Evolutionary conservation across 2,888 invertebrate genomes (phyloP), one percentile per base, ranked within the genome.

Genomic region (Harpagoxenus sublaevis): DNA sequence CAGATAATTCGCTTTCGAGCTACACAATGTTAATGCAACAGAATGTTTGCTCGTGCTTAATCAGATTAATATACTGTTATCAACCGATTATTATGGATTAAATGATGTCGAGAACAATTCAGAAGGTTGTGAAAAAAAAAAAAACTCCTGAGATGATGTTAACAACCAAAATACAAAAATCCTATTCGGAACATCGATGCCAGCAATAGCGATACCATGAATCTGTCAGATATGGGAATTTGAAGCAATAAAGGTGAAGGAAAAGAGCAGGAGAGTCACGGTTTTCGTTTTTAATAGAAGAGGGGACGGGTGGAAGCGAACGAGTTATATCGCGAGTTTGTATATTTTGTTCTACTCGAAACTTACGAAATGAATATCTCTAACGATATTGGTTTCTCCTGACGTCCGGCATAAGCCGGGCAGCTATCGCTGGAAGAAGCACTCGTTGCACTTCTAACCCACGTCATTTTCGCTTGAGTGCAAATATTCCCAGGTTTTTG

Each of bases 301-400:
- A 6, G 85, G 71, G 68, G 79, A 75, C 12, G 68, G 28, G 23
- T 45, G 55, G 65, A 35, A 45, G 45, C 23, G 5, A 57, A 70
- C 65, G 91, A 89, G 90, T 91, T 92, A 87, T 91, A 91, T 90
- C 91, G 82, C 84, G 89, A 92, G 92, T 93, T 93, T 92, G 92
- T 94, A 93, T 93, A 94, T 94, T 94, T 94, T 93, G 92, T 94
- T 94, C 93, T 93, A 94, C 93, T 95, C 93, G 91, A 94, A 95
- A 94, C 93, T 95, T 94, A 93, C 93, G 93, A 93, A 94, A 94
- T 93, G 94, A 94, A 93, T 73, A 73, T 94, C 94, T 94, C 94
- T 94, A 94, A 94, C 92, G 94, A 94, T 94, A 94, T 94, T 94
- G 94, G 93, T 91, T 92, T 88, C 90, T 86, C 88, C 85, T 90